phyloP scores from a whole-genome alignment of 2,113 vertebrate species.

The Agapornis roseicollis region DNA sequence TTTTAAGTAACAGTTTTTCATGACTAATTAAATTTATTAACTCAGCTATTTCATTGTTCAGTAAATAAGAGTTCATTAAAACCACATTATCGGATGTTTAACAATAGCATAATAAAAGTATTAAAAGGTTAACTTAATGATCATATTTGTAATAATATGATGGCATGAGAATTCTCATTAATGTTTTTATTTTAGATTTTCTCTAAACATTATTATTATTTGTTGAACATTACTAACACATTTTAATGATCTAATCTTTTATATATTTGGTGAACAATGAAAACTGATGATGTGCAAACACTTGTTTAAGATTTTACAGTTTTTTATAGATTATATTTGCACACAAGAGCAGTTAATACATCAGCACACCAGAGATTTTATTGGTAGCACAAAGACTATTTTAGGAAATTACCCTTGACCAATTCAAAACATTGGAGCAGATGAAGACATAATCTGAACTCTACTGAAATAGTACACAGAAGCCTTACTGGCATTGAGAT shows the following conservation, averaged over 20 bases:
- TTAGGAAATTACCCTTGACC: background rate
- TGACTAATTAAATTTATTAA: background rate
- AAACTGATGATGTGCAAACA: slow-evolving; percentile 7
- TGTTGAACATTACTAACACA: background rate
- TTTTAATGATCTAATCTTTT: slow-evolving; percentile 31
- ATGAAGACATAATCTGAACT: background rate
- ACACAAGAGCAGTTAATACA: background rate
- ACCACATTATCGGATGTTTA: slow-evolving; percentile 20
- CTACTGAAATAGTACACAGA: fast-evolving
- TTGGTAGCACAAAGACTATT: background rate
- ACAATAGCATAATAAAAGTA: background rate
- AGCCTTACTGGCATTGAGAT: background rate
- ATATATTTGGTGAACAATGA: slow-evolving; percentile 14
- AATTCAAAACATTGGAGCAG: background rate
- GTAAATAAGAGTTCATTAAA: slow-evolving; percentile 47
- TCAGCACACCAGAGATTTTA: background rate
- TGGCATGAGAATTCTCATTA: background rate
- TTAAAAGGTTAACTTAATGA: slow-evolving; percentile 7
- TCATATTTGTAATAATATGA: background rate
- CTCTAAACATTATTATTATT: slow-evolving; percentile 15
- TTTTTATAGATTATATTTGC: background rate
- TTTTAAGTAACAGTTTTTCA: background rate
- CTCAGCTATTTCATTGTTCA: background rate
- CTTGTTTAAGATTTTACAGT: background rate
- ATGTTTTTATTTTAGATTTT: slow-evolving; percentile 11